Evolutionary conservation across 2,888 invertebrate genomes (phyloP).

Genomic region (Phytoseiulus persimilis): DNA sequence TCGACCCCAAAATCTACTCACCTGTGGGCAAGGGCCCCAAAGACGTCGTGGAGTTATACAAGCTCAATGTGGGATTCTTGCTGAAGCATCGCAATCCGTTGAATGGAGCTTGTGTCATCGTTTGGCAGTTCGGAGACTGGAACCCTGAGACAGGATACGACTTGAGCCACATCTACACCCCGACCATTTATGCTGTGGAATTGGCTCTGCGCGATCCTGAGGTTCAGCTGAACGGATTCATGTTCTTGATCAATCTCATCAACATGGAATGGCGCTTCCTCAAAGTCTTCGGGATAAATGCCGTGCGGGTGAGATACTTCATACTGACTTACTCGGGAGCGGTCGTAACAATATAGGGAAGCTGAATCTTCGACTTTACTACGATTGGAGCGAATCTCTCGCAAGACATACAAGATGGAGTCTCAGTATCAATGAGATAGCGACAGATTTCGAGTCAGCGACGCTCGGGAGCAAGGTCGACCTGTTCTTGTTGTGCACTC

Average conservation of each 20-base stretch:
- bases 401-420: too few species aligned
- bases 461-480: too few species aligned
- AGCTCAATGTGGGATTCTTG: slow-evolving; percentile 9
- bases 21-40: slow-evolving; percentile 19
- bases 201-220: slow-evolving; percentile 5
- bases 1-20: slow-evolving; percentile 17
- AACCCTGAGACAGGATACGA: not conserved
- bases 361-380: too few species aligned
- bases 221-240: slow-evolving; percentile 19
- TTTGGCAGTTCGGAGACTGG: slow-evolving; percentile 27
- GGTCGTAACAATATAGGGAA: not conserved
- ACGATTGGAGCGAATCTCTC: too few species aligned
- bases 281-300: slow-evolving; percentile 5
- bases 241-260: slow-evolving; percentile 19
- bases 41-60: not conserved
- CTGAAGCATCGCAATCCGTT: slow-evolving; percentile 18
- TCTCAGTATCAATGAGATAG: too few species aligned
- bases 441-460: too few species aligned
- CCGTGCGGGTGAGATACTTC: not conserved
- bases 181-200: not conserved
- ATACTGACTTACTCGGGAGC: not conserved
- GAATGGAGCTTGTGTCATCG: slow-evolving; percentile 22
- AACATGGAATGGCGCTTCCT: slow-evolving; percentile 17
- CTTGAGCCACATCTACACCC: slow-evolving; percentile 23
- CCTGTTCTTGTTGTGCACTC: too few species aligned